Base-by-base conservation (phyloP, 1,140 invertebrate genomes). In the Drosophila tristis region DNA sequence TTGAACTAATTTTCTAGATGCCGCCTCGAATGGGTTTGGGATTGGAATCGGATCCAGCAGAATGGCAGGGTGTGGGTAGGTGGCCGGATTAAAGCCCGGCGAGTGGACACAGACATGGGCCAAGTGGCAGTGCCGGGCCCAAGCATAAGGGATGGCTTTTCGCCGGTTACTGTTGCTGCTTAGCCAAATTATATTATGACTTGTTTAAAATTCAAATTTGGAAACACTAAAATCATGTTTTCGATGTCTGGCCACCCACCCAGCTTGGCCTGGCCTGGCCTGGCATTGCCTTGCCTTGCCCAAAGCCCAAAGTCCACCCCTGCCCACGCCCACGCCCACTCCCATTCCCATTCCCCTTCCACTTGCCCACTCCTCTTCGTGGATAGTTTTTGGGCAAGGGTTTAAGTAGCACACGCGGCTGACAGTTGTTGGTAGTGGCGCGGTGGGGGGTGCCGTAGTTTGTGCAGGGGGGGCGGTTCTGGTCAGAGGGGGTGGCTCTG, bases 131-230 rank as follows among this genome's bases (percentile, higher is more conserved):
- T 23, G 45, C 20, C 44, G 42, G 25, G 49, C 16, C 23, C 29
- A 8, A 29, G 13, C 25, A 20, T 49, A 7, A 25, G 20, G 39
- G 16, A 25, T 15, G 50, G 44, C 9, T 5, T 13, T 13, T 39
- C 49, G 39, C 39, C 75, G 35, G 51, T 58, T 56, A 45, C 66
- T 56, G 53, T 73, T 60, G 47, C 81, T 87, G 84, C 76, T 89
- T 84, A 84, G 74, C 85, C 74, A 89, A 89, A 89, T 89, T 89
- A 89, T 90, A 90, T 89, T 89, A 89, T 89, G 85, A 89, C 85
- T 89, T 89, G 85, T 89, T 89, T 89, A 89, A 89, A 89, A 89
- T 89, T 89, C 85, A 89, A 89, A 89, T 89, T 89, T 85, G 80
- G 89, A 87, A 89, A 90, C 84, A 89, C 84, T 89, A 89, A 89